Percentiles rank a stretch among this genome's conserved stretches.
Evolutionary conservation across 2,888 invertebrate genomes (phyloP).

Genomic region (Galerucella pusilla): DNA sequence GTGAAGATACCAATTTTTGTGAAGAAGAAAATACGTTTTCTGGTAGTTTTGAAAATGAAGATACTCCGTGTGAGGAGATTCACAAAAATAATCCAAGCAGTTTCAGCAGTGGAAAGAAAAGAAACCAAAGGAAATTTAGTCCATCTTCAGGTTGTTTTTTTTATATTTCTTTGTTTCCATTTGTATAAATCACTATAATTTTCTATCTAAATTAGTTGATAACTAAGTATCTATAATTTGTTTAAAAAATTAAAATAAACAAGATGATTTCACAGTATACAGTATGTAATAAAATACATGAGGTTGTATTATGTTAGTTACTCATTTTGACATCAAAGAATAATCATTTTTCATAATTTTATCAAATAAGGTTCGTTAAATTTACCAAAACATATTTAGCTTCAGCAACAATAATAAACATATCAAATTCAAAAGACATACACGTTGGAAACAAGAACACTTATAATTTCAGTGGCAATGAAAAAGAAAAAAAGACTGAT

Average conservation of each 20-base stretch:
- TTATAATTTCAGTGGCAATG: constrained; percentile 40
- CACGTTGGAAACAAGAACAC: constrained; percentile 43
- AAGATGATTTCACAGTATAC: neutral
- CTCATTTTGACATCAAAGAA: neutral
- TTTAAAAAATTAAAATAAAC: neutral
- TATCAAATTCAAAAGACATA: constrained; percentile 42
- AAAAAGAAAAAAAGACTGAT: constrained; percentile 47
- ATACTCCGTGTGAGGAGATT: constrained; percentile 12
- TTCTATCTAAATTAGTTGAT: neutral
- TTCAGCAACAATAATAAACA: constrained; percentile 44
- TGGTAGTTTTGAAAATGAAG: constrained; percentile 10
- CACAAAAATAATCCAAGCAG: constrained; percentile 11
- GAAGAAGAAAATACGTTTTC: constrained; percentile 24
- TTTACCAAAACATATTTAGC: constrained; percentile 20
- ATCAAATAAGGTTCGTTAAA: constrained; percentile 1
- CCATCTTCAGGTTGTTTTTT: constrained; percentile 22
- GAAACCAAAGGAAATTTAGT: constrained; percentile 23
- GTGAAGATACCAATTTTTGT: constrained; percentile 22
- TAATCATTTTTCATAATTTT: neutral
- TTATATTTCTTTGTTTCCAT: constrained; percentile 1
- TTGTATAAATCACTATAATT: neutral
- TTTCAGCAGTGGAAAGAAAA: constrained; percentile 18
- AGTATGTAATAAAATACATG: neutral
- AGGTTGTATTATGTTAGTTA: neutral
- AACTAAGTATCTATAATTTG: neutral